A percentile compares a stretch with the other conserved stretches of the same genome.
Evolutionary conservation across 2,888 invertebrate species (phyloP).

Genomic region (Tipula helvola): DNA sequence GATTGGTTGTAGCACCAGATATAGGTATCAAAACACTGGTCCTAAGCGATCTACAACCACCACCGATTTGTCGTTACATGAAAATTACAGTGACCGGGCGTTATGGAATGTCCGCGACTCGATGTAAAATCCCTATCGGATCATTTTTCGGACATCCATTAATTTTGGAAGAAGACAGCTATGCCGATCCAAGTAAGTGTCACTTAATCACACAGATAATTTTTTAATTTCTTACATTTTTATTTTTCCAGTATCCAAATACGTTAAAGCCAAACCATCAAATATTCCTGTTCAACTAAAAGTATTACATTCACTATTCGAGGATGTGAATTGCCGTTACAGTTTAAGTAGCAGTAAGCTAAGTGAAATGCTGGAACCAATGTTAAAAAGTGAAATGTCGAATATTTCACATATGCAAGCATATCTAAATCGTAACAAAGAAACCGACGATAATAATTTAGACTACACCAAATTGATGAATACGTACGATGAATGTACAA

Average conservation of each 20-base stretch:
- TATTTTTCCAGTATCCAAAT: constrained; percentile 22
- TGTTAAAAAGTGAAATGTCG: constrained; percentile 65
- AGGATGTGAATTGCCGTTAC: constrained; percentile 68
- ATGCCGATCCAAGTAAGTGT: constrained; percentile 26
- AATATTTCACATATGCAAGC: constrained; percentile 75
- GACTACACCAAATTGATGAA: constrained; percentile 39
- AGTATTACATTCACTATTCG: constrained; percentile 55
- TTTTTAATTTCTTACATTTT: not conserved
- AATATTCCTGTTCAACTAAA: constrained; percentile 43
- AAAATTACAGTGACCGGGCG: constrained; percentile 88
- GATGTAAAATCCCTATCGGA: constrained; percentile 84
- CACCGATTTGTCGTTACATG: constrained; percentile 77
- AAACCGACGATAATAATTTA: constrained; percentile 39
- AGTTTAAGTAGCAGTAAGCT: constrained; percentile 77
- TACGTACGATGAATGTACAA: constrained; percentile 63
- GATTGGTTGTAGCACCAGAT: constrained; percentile 74
- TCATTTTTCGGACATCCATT: constrained; percentile 86
- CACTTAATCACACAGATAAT: not conserved
- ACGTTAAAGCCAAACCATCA: constrained; percentile 25
- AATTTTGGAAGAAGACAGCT: constrained; percentile 51
- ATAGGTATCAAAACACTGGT: constrained; percentile 78
- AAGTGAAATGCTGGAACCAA: constrained; percentile 63
- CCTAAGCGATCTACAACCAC: constrained; percentile 79
- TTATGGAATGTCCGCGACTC: constrained; percentile 81
- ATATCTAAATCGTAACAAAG: constrained; percentile 56